These are phyloP conservation scores for Epizoanthus illoricatus DNA, from an alignment of 92 coral and sea anemone genomes.

Conservation along the genomic window DNA sequence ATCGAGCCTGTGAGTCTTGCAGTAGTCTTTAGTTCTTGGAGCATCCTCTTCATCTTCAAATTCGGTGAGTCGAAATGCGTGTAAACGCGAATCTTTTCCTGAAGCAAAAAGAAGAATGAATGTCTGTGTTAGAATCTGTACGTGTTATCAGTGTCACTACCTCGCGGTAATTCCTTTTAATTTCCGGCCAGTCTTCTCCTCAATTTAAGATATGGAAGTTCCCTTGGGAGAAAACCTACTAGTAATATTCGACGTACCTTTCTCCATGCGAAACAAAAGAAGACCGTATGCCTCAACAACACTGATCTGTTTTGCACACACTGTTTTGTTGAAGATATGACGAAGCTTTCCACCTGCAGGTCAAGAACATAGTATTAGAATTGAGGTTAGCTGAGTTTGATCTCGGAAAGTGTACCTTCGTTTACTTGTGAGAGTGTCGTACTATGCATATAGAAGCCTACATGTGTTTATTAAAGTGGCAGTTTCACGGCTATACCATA, in stretches of 20 bases:
- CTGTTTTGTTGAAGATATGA: constrained; percentile 80
- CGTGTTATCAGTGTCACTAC: too few species aligned
- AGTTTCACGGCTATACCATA: too few species aligned
- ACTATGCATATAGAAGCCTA: too few species aligned
- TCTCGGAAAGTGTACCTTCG: background rate
- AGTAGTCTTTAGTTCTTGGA: constrained; percentile 61
- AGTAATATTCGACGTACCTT: constrained; percentile 63
- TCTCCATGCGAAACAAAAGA: constrained; percentile 81
- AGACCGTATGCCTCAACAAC: constrained; percentile 85
- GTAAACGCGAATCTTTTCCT: constrained; percentile 90
- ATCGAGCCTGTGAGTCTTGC: constrained; percentile 79
- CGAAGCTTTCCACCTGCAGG: constrained; percentile 67
- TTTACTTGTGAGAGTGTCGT: background rate
- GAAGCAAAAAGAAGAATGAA: background rate
- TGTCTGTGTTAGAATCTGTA: background rate
- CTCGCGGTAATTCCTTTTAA: too few species aligned
- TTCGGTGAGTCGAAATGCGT: constrained; percentile 80
- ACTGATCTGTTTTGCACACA: constrained; percentile 74
- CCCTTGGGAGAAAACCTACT: background rate
- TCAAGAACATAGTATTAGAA: background rate
- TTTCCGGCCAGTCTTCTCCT: too few species aligned
- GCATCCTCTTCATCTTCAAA: constrained; percentile 81
- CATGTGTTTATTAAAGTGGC: too few species aligned
- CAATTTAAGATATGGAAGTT: too few species aligned
- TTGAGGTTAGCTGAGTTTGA: background rate